Evolutionary conservation across 1,140 invertebrate genomes (phyloP).

Genomic region (Monomorium pharaonis): DNA sequence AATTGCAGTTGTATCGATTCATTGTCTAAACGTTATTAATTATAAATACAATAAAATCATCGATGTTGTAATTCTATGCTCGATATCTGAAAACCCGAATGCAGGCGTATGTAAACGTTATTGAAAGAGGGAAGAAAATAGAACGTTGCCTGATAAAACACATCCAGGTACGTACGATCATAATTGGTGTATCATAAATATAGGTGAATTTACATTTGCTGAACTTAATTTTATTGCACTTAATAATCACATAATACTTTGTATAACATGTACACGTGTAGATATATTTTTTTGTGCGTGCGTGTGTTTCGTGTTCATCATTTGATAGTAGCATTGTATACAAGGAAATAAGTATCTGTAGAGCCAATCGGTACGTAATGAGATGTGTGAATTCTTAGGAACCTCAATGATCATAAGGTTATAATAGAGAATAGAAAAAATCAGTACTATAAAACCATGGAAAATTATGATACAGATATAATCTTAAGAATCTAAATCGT

Average conservation of each 20-base stretch:
- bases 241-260: neutral
- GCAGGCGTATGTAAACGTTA: neutral
- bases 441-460: neutral
- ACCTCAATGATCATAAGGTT: neutral
- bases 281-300: neutral
- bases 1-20: slow-evolving; percentile 70
- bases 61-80: slow-evolving; percentile 34
- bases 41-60: slow-evolving; percentile 70
- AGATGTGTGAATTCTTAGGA: neutral
- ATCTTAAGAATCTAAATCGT: neutral
- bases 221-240: slow-evolving; percentile 16
- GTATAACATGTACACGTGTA: neutral
- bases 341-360: neutral
- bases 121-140: neutral
- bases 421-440: neutral
- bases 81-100: slow-evolving; percentile 6
- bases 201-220: neutral
- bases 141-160: neutral
- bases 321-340: neutral
- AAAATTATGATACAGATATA: neutral
- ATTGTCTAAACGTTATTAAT: slow-evolving; percentile 74
- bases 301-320: neutral
- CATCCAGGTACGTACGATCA: neutral
- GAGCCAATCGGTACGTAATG: neutral
- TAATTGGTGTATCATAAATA: neutral